Evolutionary conservation across 2,113 vertebrate genomes (phyloP), one percentile per base, ranked within the genome.

Genomic region (Rafetus swinhoei): DNA sequence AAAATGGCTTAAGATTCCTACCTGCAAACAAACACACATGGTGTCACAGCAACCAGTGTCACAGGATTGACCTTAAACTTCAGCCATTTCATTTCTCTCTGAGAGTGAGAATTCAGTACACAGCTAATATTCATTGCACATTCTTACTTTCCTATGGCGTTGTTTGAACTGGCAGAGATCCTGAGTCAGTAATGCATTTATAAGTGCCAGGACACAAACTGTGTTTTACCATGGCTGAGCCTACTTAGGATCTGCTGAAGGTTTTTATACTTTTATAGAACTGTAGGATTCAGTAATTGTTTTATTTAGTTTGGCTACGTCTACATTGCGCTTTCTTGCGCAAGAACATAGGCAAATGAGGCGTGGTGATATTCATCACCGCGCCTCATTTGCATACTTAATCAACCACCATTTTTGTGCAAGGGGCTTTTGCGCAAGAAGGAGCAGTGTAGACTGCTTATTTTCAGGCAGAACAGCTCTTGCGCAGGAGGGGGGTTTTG

Each of bases 141-240:
- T 96, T 90, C 79, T 45, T 45, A 45, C 45, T 94, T 97, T 85
- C 90, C 32, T 16, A n/a, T n/a, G 85, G 81, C 88, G 6, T 79
- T 92, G 90, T 96, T 95, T 96, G 93, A 76, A 1, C 92, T 97
- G 96, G 94, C 95, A 86, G 84, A 87, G 89, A 5, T 95, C 88
- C 94, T 69, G 82, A 88, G 62, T 79, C 91, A 95, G 95, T 93
- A 80, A 14, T 32, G 4, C 4, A 3, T 88, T 65, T 32, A 2
- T 56, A 13, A 1, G 27, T 94, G 60, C 92, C 90, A 59, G 84
- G 92, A 56, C 76, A 9, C 85, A 52, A 79, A 52, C 59, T 22
- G 24, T 2, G 39, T 6, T 59, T 86, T 50, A 52, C 65, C 59
- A 35, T 80, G 94, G 2, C 79, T 25, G 5, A 65, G 88, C 85